These are phyloP conservation scores for Ammospiza nelsoni DNA, from an alignment of 2,113 vertebrate species.

Conservation along the genomic window DNA sequence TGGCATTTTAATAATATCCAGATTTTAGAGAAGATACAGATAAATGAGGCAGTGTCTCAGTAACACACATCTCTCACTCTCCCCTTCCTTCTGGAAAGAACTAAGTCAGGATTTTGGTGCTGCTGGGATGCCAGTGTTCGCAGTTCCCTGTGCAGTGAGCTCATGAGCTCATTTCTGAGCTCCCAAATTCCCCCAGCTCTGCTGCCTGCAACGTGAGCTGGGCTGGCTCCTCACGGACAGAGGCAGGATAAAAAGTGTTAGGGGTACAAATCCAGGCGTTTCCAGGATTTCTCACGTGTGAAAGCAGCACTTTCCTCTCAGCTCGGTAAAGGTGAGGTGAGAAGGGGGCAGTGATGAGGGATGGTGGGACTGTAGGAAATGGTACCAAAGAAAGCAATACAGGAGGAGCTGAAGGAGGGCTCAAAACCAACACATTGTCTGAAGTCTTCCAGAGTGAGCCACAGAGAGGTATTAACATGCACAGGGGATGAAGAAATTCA, in stretches of 20 bases:
- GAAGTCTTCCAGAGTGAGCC: not conserved
- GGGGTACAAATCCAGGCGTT: not conserved
- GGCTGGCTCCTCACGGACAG: not conserved
- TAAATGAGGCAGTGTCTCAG: not conserved
- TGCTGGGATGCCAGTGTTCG: not conserved
- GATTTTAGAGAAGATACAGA: not conserved
- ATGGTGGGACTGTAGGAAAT: not conserved
- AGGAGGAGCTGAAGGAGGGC: not conserved
- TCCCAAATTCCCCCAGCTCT: not conserved
- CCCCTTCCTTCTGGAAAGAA: not conserved
- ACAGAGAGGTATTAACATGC: accelerated
- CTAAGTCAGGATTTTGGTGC: not conserved
- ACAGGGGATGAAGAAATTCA: not conserved
- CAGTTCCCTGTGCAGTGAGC: not conserved
- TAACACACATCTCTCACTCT: not conserved
- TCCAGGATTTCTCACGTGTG: accelerated
- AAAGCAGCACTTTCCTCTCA: not conserved
- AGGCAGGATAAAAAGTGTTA: not conserved
- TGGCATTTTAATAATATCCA: not conserved
- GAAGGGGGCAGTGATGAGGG: not conserved
- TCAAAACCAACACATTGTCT: not conserved
- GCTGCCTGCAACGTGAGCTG: not conserved
- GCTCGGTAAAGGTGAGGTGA: not conserved
- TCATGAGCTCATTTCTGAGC: not conserved
- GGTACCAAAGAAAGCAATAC: not conserved